Evolutionary conservation across 1,140 invertebrate species (phyloP).

Genomic region (Mylabris phalerata): DNA sequence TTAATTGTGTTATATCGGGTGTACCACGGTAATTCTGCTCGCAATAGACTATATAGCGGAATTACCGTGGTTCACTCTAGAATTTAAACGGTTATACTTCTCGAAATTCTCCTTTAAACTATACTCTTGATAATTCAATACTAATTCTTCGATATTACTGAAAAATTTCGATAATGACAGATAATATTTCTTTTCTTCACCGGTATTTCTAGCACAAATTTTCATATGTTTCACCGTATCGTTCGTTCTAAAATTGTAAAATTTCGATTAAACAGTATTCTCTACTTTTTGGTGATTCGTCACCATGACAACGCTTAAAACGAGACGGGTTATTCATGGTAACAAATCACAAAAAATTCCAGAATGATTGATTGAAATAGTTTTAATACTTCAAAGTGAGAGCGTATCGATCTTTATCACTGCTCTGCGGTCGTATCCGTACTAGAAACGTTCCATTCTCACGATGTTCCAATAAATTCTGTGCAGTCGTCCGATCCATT

Average conservation of each 20-base stretch:
- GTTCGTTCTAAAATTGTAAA: conserved; percentile 56
- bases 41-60: too few relatives aligned
- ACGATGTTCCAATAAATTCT: conserved; percentile 66
- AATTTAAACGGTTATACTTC: conserved; percentile 46
- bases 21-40: too few relatives aligned
- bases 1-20: too few relatives aligned
- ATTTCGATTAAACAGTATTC: not conserved
- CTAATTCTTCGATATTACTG: conserved; percentile 78
- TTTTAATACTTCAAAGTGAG: conserved; percentile 73
- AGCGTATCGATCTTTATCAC: conserved; percentile 61
- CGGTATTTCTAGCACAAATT: conserved; percentile 56
- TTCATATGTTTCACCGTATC: conserved; percentile 88
- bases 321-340: too few relatives aligned
- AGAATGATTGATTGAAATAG: too few relatives aligned
- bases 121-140: conserved; percentile 83
- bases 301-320: too few relatives aligned
- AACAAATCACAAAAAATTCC: too few relatives aligned
- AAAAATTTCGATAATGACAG: conserved; percentile 87
- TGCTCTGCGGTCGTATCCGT: conserved; percentile 62
- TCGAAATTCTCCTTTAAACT: conserved; percentile 87
- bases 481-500: conserved; percentile 79
- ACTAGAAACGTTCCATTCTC: conserved; percentile 86
- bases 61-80: not conserved
- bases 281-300: conserved; percentile 27
- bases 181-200: conserved; percentile 61